Base-by-base conservation (phyloP, 2,113 vertebrate species). In the Mola mola region DNA sequence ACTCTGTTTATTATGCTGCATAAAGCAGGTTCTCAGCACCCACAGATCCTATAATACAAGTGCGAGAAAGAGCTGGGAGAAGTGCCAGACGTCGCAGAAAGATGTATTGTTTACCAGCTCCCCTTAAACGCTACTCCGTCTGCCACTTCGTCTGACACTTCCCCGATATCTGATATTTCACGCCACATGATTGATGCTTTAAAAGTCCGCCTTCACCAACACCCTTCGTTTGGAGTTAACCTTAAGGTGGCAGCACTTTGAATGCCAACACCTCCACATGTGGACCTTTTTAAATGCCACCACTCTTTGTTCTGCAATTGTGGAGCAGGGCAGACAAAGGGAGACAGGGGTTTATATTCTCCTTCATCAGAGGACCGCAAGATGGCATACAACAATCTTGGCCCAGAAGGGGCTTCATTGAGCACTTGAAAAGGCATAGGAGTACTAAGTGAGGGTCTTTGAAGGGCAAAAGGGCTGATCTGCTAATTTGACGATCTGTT, bases 271-370 rank as follows among this genome's bases (percentile, higher is more conserved):
- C 81, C 81, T 86, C 74, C 72, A 84, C 70, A 72, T 60, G 78
- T 47, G 76, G 89, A 89, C 87, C 80, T 91, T 91, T 91, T 81
- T 67, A 90, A 91, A 92, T 90, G 89, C 86, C 90, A 88, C 63
- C 59, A 43, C 78, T 87, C 65, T 90, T 89, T 88, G 86, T 86
- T 89, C 75, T 51, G 69, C 68, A 38, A 67, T 69, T 57, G 72
- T 81, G 74, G 60, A 87, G 70, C 38, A 70, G 78, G 64, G 71
- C 72, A 79, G 79, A 89, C 82, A 88, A 85, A 79, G 52, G 42
- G 53, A 72, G 21, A 38, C 36, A 26, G 56, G 47, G 50, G 59
- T 52, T 51, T 68, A 62, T 75, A 77, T 67, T 71, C 53, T 26
- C 34, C 20, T 21, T 21, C 26, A 47, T 29, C 59, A 51, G 47